These are phyloP conservation scores for Crematogaster levior DNA, from an alignment of 2,888 invertebrate species.

Conservation along the genomic window DNA sequence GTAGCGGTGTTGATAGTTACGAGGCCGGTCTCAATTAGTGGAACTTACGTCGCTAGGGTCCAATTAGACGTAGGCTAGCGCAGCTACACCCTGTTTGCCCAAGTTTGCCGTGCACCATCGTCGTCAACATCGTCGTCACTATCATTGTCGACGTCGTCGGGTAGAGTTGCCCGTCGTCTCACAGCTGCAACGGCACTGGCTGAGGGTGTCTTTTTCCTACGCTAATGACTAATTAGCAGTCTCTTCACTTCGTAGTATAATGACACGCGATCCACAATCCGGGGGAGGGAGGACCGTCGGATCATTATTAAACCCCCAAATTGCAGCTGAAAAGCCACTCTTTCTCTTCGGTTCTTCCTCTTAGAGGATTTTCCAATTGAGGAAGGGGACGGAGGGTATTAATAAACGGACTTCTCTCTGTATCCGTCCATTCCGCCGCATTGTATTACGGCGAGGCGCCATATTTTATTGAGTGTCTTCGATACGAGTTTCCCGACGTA, in stretches of 20 bases:
- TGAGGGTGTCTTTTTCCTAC: slow-evolving; percentile 85
- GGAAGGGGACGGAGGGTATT: background rate
- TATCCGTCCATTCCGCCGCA: slow-evolving; percentile 31
- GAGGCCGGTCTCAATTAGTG: slow-evolving; percentile 85
- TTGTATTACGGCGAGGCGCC: background rate
- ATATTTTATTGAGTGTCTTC: slow-evolving; percentile 50
- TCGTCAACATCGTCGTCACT: slow-evolving; percentile 36
- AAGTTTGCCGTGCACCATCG: slow-evolving; percentile 80
- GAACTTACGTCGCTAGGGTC: slow-evolving; percentile 85
- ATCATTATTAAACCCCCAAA: slow-evolving; percentile 81
- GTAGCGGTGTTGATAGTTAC: slow-evolving; percentile 78
- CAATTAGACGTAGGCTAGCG: slow-evolving; percentile 85
- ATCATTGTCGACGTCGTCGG: slow-evolving; percentile 50
- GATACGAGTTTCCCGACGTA: slow-evolving; percentile 28
- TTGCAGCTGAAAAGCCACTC: slow-evolving; percentile 74
- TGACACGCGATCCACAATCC: slow-evolving; percentile 79
- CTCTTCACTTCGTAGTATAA: slow-evolving; percentile 83
- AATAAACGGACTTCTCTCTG: slow-evolving; percentile 23
- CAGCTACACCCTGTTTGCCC: slow-evolving; percentile 84
- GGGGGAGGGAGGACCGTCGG: slow-evolving; percentile 59
- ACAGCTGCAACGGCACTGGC: slow-evolving; percentile 66
- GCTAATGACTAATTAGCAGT: slow-evolving; percentile 86
- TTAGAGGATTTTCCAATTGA: background rate
- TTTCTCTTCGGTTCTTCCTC: background rate
- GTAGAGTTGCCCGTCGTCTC: slow-evolving; percentile 74